A percentile compares a stretch with the other conserved stretches of the same genome.
These are phyloP conservation scores for Chaunax sp. DNA, from an alignment of 2,797 vertebrate genomes.

Conservation along the genomic window DNA sequence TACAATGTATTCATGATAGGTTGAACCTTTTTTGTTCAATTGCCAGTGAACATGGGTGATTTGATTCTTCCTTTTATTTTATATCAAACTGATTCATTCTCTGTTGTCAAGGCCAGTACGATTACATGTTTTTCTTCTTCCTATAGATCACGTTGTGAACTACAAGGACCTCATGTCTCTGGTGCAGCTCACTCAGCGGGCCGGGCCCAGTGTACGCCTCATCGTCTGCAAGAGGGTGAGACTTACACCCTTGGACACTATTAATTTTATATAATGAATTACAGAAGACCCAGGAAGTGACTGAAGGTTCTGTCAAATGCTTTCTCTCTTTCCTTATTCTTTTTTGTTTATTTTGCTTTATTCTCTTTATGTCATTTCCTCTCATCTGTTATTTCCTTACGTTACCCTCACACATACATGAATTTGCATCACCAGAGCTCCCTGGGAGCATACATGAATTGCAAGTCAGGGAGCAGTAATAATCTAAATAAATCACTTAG, in stretches of 20 bases:
- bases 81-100: neutral
- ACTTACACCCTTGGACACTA: slow-evolving; percentile 3
- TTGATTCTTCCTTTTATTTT: neutral
- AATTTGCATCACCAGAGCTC: no score
- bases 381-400: no score
- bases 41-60: neutral
- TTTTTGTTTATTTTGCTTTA: no score
- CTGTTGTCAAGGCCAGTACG: neutral
- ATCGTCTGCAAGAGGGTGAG: slow-evolving; percentile 94
- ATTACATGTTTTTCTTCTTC: neutral
- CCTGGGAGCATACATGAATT: no score
- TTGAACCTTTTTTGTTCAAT: neutral
- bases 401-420: no score
- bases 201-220: slow-evolving; percentile 88
- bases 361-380: no score
- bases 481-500: neutral
- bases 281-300: neutral
- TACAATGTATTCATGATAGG: neutral
- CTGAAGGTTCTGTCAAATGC: no score
- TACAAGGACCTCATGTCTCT: slow-evolving; percentile 95
- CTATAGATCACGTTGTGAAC: slow-evolving; percentile 90
- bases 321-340: no score
- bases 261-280: neutral
- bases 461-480: neutral
- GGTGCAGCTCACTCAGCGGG: slow-evolving; percentile 90